Conservation (phyloP, 2,113 vertebrate genomes). For the Pongo abelii region DNA sequence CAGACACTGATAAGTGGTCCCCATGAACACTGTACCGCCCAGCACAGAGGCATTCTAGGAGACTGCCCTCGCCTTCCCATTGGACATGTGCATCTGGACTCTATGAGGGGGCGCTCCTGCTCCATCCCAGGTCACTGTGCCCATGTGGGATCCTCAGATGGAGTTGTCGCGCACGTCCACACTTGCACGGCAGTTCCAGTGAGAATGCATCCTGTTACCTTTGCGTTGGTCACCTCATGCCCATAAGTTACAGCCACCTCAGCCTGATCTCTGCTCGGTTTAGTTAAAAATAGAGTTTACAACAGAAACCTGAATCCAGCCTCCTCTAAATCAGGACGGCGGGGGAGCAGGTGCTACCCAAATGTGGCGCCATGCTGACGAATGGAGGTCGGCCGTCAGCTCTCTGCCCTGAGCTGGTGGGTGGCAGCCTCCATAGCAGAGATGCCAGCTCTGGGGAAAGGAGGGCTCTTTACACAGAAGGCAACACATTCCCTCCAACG, state of each 20-base stretch:
- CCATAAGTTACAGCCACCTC: neutral
- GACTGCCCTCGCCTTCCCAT: no score
- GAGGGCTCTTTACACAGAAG: neutral
- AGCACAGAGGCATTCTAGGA: rapidly evolving
- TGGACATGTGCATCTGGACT: neutral
- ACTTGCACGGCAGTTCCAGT: neutral
- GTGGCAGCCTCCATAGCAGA: neutral
- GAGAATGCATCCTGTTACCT: neutral
- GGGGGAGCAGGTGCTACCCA: constrained; percentile 25
- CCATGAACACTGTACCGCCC: no score
- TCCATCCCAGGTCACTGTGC: neutral
- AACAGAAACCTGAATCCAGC: constrained; percentile 55
- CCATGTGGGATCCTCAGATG: neutral
- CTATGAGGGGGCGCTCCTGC: neutral
- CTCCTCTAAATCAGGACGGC: neutral
- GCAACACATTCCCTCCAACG: rapidly evolving
- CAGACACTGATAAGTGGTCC: neutral
- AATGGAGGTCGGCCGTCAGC: neutral
- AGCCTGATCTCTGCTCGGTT: neutral
- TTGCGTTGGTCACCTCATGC: neutral
- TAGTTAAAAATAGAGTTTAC: constrained; percentile 61
- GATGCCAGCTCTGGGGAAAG: neutral
- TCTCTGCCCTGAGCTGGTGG: neutral
- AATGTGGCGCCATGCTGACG: neutral
- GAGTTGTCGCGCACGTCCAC: neutral